Conservation (phyloP, 2,888 invertebrate genomes). For the Hydraecia micacea region DNA sequence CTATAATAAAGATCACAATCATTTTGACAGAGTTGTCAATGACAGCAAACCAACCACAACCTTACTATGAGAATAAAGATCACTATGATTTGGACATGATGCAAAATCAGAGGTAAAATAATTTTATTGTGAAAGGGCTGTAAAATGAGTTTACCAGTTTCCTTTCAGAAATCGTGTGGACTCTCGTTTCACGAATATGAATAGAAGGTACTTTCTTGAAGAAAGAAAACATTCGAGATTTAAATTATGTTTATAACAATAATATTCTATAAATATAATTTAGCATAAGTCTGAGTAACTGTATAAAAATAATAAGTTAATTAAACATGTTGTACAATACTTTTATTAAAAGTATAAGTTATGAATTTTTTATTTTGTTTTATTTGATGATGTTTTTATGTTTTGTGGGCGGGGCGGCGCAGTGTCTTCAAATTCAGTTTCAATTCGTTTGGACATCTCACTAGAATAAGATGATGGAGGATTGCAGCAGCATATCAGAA, state of each 20-base stretch:
- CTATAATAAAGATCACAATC: not conserved
- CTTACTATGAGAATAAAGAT: not conserved
- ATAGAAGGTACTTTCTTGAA: not conserved
- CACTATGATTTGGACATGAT: not conserved
- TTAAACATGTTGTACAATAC: conserved; percentile 56
- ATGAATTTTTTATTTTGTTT: conserved; percentile 30
- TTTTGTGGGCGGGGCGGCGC: no score
- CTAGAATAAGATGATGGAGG: not conserved
- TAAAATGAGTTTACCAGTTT: not conserved
- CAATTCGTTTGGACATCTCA: not conserved
- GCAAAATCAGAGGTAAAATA: not conserved
- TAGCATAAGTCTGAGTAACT: conserved; percentile 59
- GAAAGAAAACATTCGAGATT: conserved; percentile 10
- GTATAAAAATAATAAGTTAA: conserved; percentile 35
- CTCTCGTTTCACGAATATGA: not conserved
- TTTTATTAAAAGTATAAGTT: conserved; percentile 52
- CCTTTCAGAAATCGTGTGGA: not conserved
- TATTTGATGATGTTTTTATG: not conserved
- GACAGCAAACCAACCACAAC: not conserved
- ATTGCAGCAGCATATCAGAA: not conserved
- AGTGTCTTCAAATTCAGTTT: not conserved
- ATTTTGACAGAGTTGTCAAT: not conserved
- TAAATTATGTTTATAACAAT: conserved; percentile 12
- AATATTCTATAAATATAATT: conserved; percentile 29
- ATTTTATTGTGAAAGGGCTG: no score